A percentile compares a stretch with the other conserved stretches of the same genome.
phyloP scores from a whole-genome alignment of 2,888 invertebrate species.

The Ochropleura leucogaster region DNA sequence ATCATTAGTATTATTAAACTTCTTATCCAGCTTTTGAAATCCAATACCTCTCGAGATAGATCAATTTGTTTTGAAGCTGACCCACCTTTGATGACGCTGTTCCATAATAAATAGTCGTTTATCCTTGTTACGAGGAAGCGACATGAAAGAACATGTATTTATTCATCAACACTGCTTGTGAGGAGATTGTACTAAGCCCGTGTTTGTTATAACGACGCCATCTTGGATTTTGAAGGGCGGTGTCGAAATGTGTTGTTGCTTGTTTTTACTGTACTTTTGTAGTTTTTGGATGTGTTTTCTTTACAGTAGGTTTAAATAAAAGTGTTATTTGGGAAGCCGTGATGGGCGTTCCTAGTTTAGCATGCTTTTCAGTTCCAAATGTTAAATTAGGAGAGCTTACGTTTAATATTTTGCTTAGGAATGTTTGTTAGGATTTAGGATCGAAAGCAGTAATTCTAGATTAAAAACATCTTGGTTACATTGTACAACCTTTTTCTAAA shows the following conservation, averaged over 20 bases:
- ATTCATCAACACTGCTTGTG: slow-evolving; percentile 57
- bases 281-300: background rate
- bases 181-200: slow-evolving; percentile 28
- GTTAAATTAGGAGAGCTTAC: background rate
- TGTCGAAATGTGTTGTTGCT: slow-evolving; percentile 24
- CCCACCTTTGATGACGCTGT: slow-evolving; percentile 68
- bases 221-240: slow-evolving; percentile 37
- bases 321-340: background rate
- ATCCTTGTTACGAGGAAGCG: slow-evolving; percentile 58
- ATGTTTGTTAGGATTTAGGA: background rate
- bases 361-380: background rate
- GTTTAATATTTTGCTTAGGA: background rate
- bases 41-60: slow-evolving; percentile 45
- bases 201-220: slow-evolving; percentile 35
- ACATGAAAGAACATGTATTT: slow-evolving; percentile 63
- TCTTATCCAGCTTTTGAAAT: slow-evolving; percentile 42
- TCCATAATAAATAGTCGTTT: slow-evolving; percentile 67
- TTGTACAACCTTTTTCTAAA: background rate
- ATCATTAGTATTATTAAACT: background rate
- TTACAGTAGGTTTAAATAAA: background rate
- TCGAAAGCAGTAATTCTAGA: background rate
- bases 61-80: slow-evolving; percentile 67
- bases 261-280: slow-evolving; percentile 24
- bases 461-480: background rate
- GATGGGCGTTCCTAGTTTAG: background rate